phyloP scores from a whole-genome alignment of 2,797 vertebrate species.

The Myotis pilosus region DNA sequence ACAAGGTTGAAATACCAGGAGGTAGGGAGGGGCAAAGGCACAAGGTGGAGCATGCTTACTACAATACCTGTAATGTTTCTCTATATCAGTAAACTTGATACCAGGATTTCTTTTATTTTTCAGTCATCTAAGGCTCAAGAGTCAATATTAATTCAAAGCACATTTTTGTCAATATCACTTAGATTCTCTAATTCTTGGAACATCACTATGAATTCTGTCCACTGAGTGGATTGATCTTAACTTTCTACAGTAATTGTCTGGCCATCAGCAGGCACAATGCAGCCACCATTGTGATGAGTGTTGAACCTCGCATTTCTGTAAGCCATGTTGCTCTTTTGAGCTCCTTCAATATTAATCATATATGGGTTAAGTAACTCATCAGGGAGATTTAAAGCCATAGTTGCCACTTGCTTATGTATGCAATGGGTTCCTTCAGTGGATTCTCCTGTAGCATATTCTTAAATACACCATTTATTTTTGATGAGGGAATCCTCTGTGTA shows the following conservation, averaged over 20 bases:
- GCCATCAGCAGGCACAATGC: not conserved
- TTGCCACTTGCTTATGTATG: not conserved
- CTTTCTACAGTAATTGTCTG: not conserved
- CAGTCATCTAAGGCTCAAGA: not conserved
- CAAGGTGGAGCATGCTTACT: not conserved
- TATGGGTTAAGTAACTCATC: not conserved
- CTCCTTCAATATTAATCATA: not conserved
- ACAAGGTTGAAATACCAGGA: not conserved
- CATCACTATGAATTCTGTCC: not conserved
- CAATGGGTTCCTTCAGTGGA: not conserved
- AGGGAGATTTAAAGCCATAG: not conserved
- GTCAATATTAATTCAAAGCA: not conserved
- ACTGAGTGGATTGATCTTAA: not conserved
- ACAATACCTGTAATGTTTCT: not conserved
- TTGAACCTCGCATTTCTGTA: not conserved
- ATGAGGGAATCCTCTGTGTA: not conserved
- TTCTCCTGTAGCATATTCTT: not conserved
- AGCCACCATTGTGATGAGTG: not conserved
- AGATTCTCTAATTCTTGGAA: not conserved
- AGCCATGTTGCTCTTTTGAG: not conserved
- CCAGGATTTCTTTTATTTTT: not conserved
- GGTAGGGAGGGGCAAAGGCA: too few relatives aligned
- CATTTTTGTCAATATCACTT: not conserved
- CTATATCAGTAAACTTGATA: not conserved
- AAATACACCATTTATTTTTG: not conserved